Base-by-base conservation (phyloP, 2,113 vertebrate species). In the Tenebrosternarchus preto region DNA sequence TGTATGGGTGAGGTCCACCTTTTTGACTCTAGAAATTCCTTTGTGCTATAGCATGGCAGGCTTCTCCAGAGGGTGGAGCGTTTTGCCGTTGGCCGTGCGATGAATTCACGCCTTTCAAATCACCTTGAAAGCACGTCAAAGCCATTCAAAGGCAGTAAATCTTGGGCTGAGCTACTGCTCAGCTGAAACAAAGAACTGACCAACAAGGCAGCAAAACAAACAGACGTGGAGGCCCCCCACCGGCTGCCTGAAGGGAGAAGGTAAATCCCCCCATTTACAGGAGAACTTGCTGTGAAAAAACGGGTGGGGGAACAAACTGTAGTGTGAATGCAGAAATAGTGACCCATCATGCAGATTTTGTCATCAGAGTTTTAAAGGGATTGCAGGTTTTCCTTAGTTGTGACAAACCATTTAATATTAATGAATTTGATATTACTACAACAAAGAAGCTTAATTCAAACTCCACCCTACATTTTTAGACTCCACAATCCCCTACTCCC, bases 11-110 rank as follows among this genome's bases (percentile, higher is more conserved):
- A 77, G 68, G 53, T 64, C 71, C 20, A 55, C 61, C 61, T 80
- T 70, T 85, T 60, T 67, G 29, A 76, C 11, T 53, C 66, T 33
- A 70, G 36, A 57, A 66, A 84, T 77, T 84, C 73, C 70, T 74
- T 66, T 78, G 24, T 82, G 31, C 27, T 56, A 66, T 75, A 64
- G 80, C 56, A 57, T 82, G 73, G 39, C n/a, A 27, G 53, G 53
- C 70, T 67, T 27, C 46, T 75, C 77, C 61, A 83, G 43, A 78
- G 63, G 39, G 61, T 43, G 76, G 82, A 57, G 66, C 39, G 2
- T 64, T 60, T 83, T 25, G 76, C 80, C 50, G 75, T 59, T 76
- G 77, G 77, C 80, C 63, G 33, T 78, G 66, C 33, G 25, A 24
- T 64, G 22, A 64, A 73, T 67, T 78, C 46, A 70, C 39, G 66